Evolutionary conservation across 2,113 vertebrate species (phyloP).

Genomic region (Mormoops blainvillei): DNA sequence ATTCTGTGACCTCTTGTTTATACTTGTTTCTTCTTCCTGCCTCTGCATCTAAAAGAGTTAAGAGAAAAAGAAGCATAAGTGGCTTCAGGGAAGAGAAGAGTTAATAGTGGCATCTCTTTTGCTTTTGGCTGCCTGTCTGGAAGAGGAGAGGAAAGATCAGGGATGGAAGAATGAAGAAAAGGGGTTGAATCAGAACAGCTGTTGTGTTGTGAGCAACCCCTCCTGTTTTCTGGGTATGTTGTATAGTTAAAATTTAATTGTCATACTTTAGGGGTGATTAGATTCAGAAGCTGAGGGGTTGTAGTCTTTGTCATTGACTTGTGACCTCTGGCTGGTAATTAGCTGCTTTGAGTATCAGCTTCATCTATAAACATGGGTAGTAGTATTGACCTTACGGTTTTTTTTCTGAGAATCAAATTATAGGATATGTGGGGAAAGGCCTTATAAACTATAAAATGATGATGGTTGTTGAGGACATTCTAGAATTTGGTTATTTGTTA

Average conservation of each 20-base stretch:
- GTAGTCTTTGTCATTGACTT: not conserved
- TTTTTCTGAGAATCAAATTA: constrained; percentile 23
- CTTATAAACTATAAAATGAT: constrained; percentile 4
- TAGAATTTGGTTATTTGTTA: constrained; percentile 25
- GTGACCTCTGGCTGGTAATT: not conserved
- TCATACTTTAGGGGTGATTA: not conserved
- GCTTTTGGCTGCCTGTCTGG: not conserved
- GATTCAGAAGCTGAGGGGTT: not conserved
- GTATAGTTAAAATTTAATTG: not conserved
- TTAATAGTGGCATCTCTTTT: constrained; percentile 23
- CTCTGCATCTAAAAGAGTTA: not conserved
- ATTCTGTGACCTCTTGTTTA: not conserved
- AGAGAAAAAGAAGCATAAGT: not conserved
- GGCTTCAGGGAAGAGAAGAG: not conserved
- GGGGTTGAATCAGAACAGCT: not conserved
- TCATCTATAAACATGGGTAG: constrained; percentile 15
- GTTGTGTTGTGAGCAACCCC: not conserved
- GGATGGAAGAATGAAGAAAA: not conserved
- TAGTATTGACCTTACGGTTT: not conserved
- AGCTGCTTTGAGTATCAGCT: not conserved
- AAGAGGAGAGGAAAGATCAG: constrained; percentile 1
- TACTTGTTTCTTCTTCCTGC: not conserved
- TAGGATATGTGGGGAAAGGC: not conserved
- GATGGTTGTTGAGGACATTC: not conserved
- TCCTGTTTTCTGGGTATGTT: not conserved